A percentile compares a stretch with the other conserved stretches of the same genome.
Evolutionary conservation across 2,888 invertebrate genomes (phyloP).

Genomic region (Drosophila merina): DNA sequence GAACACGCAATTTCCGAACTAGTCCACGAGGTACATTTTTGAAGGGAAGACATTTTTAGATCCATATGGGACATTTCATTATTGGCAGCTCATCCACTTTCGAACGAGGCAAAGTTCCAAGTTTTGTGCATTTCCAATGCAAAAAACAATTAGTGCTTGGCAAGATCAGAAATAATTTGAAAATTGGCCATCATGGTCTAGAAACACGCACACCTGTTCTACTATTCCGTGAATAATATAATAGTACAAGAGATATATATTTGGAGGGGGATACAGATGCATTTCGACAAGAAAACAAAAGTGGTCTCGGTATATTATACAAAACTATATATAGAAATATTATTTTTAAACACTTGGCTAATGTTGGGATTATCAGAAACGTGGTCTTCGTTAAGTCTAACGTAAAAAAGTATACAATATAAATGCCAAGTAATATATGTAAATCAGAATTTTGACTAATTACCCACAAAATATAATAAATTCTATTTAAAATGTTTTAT

Average conservation of each 20-base stretch:
- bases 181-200: background rate
- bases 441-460: background rate
- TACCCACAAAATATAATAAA: conserved; percentile 9
- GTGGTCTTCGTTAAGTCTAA: background rate
- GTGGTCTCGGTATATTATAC: background rate
- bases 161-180: background rate
- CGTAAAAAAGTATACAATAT: background rate
- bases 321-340: background rate
- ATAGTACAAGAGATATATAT: background rate
- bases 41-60: background rate
- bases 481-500: conserved; percentile 27
- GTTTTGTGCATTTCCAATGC: background rate
- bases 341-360: background rate
- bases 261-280: background rate
- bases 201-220: background rate
- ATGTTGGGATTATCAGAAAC: background rate
- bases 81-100: background rate
- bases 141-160: too few relatives aligned
- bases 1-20: too few relatives aligned
- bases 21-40: too few relatives aligned
- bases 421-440: background rate
- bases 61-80: background rate
- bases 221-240: background rate
- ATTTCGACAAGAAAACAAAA: background rate
- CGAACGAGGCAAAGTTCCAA: background rate